Conservation (phyloP, 2,888 invertebrate species). For the Apodemia zela region DNA sequence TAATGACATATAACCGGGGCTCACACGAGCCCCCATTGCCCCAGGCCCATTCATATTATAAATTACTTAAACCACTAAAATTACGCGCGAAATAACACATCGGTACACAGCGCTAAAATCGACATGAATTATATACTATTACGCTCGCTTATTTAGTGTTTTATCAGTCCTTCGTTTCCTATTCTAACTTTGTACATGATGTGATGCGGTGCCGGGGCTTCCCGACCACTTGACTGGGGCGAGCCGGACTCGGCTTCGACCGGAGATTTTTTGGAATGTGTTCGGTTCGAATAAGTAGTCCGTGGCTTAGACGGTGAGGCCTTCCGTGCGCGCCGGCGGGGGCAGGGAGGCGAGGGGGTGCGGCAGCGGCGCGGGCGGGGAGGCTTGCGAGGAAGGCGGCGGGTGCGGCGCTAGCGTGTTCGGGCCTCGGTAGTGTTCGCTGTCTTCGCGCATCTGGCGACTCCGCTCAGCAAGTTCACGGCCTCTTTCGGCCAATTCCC, state of each 20-base stretch:
- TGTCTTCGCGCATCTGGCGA: constrained; percentile 73
- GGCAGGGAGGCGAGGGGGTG: constrained; percentile 80
- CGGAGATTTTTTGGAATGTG: constrained; percentile 53
- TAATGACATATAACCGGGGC: constrained; percentile 76
- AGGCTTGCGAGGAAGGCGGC: constrained; percentile 44
- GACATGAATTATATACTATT: constrained; percentile 52
- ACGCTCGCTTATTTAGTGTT: constrained; percentile 38
- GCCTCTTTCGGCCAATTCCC: constrained; percentile 77
- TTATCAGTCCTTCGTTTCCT: constrained; percentile 30
- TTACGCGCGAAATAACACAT: constrained; percentile 69
- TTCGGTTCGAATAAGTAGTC: constrained; percentile 27
- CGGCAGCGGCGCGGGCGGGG: constrained; percentile 52
- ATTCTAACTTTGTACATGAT: constrained; percentile 28
- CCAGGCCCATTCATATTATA: constrained; percentile 70
- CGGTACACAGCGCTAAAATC: constrained; percentile 68
- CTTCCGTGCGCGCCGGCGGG: constrained; percentile 84
- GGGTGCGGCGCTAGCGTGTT: constrained; percentile 59
- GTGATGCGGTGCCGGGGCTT: background rate
- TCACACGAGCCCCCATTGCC: constrained; percentile 69
- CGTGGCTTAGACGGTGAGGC: constrained; percentile 83
- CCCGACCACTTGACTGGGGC: background rate
- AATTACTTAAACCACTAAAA: constrained; percentile 73
- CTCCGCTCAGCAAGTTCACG: constrained; percentile 75
- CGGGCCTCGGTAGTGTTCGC: constrained; percentile 67
- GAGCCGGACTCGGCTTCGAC: constrained; percentile 8